phyloP scores from a whole-genome alignment of 2,113 vertebrate species.

The Leuciscus idus region DNA sequence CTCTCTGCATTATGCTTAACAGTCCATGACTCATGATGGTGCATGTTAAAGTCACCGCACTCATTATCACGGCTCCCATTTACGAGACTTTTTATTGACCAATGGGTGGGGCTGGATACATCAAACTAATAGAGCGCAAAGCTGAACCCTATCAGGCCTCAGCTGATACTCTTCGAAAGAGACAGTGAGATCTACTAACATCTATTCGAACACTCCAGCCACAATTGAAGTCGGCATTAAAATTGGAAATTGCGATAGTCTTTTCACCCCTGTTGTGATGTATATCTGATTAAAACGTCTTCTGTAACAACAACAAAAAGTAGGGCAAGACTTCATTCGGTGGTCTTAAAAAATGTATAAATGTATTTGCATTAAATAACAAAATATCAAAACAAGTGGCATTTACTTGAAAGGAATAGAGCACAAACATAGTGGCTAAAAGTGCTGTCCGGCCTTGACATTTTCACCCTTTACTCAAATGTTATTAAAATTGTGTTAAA shows the following conservation, averaged over 20 bases:
- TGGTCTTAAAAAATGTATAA: no score
- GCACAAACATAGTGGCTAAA: not conserved
- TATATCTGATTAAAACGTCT: no score
- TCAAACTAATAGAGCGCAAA: not conserved
- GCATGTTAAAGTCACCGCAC: conserved; percentile 44
- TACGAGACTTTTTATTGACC: conserved; percentile 18
- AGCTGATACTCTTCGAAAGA: not conserved
- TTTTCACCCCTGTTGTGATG: no score
- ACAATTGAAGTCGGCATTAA: not conserved
- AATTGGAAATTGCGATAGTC: no score
- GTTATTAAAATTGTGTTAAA: no score
- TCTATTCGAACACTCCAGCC: not conserved
- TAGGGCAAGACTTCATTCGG: no score
- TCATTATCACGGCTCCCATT: conserved; percentile 54
- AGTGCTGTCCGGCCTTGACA: no score
- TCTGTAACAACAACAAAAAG: no score
- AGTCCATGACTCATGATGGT: conserved; percentile 60
- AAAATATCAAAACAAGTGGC: not conserved
- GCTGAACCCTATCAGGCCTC: not conserved
- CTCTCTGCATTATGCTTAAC: conserved; percentile 52
- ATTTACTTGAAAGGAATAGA: not conserved
- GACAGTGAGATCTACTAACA: not conserved
- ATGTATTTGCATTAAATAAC: not conserved
- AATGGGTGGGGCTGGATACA: conserved; percentile 19
- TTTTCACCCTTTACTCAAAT: no score